These are phyloP conservation scores for Orycteropus afer DNA, from an alignment of 2,113 vertebrate species.

Conservation along the genomic window DNA sequence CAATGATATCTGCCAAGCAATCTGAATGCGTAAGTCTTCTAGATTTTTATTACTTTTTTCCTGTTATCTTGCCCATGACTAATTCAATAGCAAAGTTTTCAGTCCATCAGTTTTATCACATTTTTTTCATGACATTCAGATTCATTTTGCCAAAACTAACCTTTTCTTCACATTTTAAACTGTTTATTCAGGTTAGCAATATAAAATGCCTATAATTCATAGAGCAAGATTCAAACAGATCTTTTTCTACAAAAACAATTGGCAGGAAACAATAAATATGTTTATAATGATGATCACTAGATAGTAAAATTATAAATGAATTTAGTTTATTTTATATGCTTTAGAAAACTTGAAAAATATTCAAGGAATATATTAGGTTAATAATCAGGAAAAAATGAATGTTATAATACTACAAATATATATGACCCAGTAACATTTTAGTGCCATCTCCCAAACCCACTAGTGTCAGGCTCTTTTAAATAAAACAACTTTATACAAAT, in stretches of 20 bases:
- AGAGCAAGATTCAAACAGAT: not conserved
- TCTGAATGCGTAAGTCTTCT: not conserved
- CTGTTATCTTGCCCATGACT: not conserved
- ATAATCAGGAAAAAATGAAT: not conserved
- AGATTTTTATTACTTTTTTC: not conserved
- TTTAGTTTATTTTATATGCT: not conserved
- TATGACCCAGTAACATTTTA: not conserved
- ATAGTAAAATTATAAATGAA: not conserved
- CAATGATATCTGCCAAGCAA: not conserved
- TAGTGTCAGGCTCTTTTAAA: not conserved
- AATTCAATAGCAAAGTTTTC: conserved; percentile 34
- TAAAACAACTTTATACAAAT: not conserved
- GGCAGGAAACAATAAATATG: not conserved
- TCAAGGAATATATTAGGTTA: not conserved
- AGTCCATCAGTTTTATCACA: not conserved
- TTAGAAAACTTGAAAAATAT: not conserved
- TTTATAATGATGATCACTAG: not conserved
- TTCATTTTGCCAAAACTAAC: not conserved
- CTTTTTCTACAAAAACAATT: not conserved
- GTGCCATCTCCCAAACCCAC: not conserved
- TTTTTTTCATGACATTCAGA: not conserved
- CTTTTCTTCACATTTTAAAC: not conserved
- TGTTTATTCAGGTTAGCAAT: not conserved
- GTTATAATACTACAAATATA: not conserved
- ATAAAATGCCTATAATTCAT: not conserved